phyloP scores from a whole-genome alignment of 2,113 vertebrate genomes.

The Sceloporus undulatus region DNA sequence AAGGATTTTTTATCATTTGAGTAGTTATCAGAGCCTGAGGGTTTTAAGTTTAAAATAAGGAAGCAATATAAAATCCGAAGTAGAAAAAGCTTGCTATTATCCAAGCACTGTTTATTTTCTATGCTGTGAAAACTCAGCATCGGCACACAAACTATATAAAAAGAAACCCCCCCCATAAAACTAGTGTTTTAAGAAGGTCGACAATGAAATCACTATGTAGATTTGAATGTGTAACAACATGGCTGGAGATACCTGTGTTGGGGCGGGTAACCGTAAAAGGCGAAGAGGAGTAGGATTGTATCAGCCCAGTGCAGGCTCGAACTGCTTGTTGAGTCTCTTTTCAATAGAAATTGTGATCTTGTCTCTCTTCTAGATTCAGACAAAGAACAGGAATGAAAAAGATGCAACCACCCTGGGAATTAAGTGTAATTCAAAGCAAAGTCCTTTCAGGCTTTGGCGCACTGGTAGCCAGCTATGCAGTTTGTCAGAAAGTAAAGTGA shows the following conservation, averaged over 20 bases:
- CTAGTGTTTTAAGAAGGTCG: neutral
- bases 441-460: constrained; percentile 89
- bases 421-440: constrained; percentile 84
- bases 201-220: no score
- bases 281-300: no score
- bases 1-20: no score
- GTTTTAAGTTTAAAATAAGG: no score
- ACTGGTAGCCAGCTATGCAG: constrained; percentile 86
- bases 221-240: neutral
- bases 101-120: no score
- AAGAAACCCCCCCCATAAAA: neutral
- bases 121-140: no score
- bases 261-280: no score
- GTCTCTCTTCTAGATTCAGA: constrained; percentile 79
- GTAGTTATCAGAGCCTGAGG: neutral
- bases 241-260: neutral
- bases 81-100: neutral
- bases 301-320: neutral
- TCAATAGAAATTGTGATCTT: constrained; percentile 23
- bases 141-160: no score
- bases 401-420: constrained; percentile 42
- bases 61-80: no score
- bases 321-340: no score
- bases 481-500: constrained; percentile 83
- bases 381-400: constrained; percentile 68